Evolutionary conservation across 2,797 vertebrate genomes (phyloP).

Genomic region (Artibeus jamaicensis): DNA sequence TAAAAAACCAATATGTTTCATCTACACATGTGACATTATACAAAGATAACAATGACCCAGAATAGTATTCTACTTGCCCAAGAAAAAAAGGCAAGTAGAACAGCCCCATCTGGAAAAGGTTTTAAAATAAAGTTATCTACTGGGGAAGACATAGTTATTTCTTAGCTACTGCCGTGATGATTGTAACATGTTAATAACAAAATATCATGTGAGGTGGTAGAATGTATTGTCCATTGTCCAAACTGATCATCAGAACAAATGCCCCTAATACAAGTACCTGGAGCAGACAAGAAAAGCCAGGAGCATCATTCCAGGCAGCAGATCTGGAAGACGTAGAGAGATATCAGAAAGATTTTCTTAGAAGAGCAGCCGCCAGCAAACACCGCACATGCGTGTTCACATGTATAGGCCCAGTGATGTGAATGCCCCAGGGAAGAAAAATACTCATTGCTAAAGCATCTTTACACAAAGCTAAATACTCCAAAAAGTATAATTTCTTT

Average conservation of each 20-base stretch:
- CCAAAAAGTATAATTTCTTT: not conserved
- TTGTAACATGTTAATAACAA: not conserved
- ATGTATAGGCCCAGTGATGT: too few relatives aligned
- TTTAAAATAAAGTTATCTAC: not conserved
- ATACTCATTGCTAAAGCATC: not conserved
- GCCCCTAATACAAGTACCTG: not conserved
- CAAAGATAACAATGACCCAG: not conserved
- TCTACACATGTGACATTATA: not conserved
- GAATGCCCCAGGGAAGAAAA: not conserved
- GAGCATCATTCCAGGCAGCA: not conserved
- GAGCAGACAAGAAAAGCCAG: not conserved
- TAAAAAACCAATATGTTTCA: not conserved
- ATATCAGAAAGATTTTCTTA: not conserved
- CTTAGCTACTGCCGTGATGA: not conserved
- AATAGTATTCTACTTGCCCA: not conserved
- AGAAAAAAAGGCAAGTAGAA: not conserved
- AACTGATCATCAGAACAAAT: not conserved
- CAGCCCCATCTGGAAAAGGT: not conserved
- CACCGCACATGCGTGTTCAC: not conserved
- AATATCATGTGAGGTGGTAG: not conserved
- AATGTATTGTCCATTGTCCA: not conserved
- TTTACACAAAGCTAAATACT: not conserved
- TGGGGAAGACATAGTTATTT: not conserved
- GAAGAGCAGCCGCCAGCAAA: not conserved
- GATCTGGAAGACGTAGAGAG: not conserved